A percentile compares a stretch with the other conserved stretches of the same genome.
These are phyloP conservation scores for Salmo trutta DNA, from an alignment of 2,797 vertebrate genomes.

Conservation along the genomic window DNA sequence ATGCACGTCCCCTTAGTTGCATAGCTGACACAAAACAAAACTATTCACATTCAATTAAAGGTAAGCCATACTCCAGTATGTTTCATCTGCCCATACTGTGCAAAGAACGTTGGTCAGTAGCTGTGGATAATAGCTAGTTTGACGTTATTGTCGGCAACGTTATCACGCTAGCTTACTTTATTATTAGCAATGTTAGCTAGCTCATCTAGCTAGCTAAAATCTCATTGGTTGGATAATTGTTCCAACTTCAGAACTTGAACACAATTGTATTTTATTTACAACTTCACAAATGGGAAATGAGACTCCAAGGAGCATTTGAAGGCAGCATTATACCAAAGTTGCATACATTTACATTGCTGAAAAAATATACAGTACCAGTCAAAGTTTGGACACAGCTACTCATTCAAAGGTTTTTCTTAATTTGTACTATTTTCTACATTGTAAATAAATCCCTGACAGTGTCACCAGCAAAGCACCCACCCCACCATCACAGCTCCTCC, in stretches of 20 bases:
- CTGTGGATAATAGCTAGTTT: neutral
- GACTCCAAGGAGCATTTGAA: neutral
- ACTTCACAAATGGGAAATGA: neutral
- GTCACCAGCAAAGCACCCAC: too few species aligned
- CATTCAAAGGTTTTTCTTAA: too few species aligned
- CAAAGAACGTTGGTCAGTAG: neutral
- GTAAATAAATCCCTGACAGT: too few species aligned
- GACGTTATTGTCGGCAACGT: neutral
- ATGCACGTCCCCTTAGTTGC: slow-evolving; percentile 58
- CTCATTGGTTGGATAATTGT: neutral
- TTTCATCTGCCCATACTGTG: slow-evolving; percentile 24
- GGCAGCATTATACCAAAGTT: neutral
- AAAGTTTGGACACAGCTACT: too few species aligned
- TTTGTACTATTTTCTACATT: too few species aligned
- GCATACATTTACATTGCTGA: neutral
- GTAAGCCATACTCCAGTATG: slow-evolving; percentile 24
- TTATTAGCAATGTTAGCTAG: neutral
- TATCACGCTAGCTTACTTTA: neutral
- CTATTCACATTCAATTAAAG: slow-evolving; percentile 25
- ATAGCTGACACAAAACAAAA: slow-evolving; percentile 61
- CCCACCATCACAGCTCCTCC: too few species aligned
- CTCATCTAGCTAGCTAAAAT: neutral
- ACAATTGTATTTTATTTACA: neutral
- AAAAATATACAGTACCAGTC: neutral
- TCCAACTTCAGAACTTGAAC: neutral